phyloP scores from a whole-genome alignment of 2,113 vertebrate genomes.

The Solea solea region DNA sequence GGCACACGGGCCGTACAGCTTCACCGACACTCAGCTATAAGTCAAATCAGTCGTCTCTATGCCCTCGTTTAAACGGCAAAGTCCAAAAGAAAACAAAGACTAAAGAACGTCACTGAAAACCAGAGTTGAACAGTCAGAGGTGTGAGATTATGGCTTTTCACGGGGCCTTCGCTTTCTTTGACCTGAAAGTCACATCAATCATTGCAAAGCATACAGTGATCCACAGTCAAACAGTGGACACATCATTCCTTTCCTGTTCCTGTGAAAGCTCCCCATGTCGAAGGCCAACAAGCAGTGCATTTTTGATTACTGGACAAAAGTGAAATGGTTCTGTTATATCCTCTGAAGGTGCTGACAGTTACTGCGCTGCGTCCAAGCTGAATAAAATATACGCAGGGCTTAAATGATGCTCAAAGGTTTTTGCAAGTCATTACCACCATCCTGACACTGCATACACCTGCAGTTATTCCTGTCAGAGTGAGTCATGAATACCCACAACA shows the following conservation, averaged over 20 bases:
- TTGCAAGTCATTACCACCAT: conserved; percentile 21
- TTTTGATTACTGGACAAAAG: conserved; percentile 41
- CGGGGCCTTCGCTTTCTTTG: conserved; percentile 46
- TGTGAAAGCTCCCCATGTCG: conserved; percentile 36
- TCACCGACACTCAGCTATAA: conserved; percentile 16
- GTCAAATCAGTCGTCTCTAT: conserved; percentile 31
- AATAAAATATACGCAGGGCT: conserved; percentile 37
- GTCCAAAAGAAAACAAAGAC: conserved; percentile 44
- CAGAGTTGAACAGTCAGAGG: conserved; percentile 61
- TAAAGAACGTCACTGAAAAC: conserved; percentile 40
- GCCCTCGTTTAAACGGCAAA: conserved; percentile 31
- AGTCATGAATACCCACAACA: conserved; percentile 16
- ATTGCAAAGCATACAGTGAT: conserved; percentile 47
- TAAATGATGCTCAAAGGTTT: conserved; percentile 45
- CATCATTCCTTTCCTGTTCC: conserved; percentile 3
- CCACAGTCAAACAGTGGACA: conserved; percentile 35
- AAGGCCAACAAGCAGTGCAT: conserved; percentile 49
- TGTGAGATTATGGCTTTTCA: conserved; percentile 75
- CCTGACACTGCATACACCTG: conserved; percentile 13
- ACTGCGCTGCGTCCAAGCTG: conserved; percentile 31
- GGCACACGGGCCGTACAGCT: conserved; percentile 20
- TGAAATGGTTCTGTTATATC: conserved; percentile 35
- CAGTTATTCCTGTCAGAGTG: conserved; percentile 12
- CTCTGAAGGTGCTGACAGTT: conserved; percentile 41
- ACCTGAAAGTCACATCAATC: conserved; percentile 46